Evolutionary conservation across 92 coral and sea anemone genomes (phyloP).

Genomic region (Zoanthus solanderi): DNA sequence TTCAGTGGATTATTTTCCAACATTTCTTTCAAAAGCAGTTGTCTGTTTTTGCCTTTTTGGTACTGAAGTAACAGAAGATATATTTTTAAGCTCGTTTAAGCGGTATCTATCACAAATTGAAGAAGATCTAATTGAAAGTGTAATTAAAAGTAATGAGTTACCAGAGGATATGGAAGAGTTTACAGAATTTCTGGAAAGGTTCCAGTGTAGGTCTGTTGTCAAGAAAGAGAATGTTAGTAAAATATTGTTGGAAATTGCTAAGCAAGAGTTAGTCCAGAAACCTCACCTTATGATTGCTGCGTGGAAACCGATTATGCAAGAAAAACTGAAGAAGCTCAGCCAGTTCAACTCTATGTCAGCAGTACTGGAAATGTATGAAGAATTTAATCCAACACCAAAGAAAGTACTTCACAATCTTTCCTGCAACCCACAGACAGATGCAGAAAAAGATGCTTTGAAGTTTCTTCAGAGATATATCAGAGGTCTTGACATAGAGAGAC

Average conservation of each 20-base stretch:
- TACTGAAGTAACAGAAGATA: conserved; percentile 25
- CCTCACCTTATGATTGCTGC: conserved; percentile 59
- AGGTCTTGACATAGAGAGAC: conserved; percentile 1
- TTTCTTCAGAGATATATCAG: conserved; percentile 5
- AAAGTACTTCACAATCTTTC: conserved; percentile 29
- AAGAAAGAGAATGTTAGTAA: conserved; percentile 28
- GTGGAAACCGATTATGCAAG: conserved; percentile 35
- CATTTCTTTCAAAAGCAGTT: conserved; percentile 56
- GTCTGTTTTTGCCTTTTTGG: conserved; percentile 57
- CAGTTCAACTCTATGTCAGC: conserved; percentile 15
- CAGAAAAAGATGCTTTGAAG: conserved; percentile 20
- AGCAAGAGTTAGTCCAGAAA: conserved; percentile 58
- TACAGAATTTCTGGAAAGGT: conserved; percentile 20
- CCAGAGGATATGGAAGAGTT: conserved; percentile 28
- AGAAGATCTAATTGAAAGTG: conserved; percentile 40
- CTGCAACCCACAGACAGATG: conserved; percentile 8
- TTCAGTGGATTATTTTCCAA: conserved; percentile 45
- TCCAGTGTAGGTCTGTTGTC: conserved; percentile 9
- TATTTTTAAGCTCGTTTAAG: conserved; percentile 42
- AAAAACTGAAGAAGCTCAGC: not conserved
- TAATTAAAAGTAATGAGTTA: conserved; percentile 18
- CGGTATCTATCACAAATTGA: conserved; percentile 46
- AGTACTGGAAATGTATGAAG: conserved; percentile 22
- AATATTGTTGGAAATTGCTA: conserved; percentile 34
- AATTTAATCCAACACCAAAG: conserved; percentile 42